These are phyloP conservation scores for Pangasius krempfi DNA, from an alignment of 2,797 vertebrate species.

Conservation along the genomic window DNA sequence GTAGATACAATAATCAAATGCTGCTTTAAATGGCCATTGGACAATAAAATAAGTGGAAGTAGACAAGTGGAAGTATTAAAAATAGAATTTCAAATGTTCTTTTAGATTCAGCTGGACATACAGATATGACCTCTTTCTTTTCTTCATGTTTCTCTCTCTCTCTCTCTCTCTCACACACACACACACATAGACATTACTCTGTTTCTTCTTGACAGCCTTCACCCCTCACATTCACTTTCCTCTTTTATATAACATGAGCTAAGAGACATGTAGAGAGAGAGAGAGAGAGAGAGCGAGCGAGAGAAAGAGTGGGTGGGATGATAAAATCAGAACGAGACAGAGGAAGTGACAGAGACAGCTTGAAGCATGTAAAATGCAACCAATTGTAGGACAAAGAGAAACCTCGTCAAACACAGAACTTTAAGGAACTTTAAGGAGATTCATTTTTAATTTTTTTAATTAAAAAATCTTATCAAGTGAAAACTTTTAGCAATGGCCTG, in stretches of 20 bases:
- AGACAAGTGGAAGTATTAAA: not conserved
- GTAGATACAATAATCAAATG: not conserved
- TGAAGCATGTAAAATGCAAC: not conserved
- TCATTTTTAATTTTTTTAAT: not conserved
- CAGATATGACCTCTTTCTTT: not conserved
- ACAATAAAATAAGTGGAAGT: not conserved
- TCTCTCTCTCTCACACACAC: not conserved
- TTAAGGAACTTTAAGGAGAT: not conserved
- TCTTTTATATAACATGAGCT: not conserved
- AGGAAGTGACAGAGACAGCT: not conserved
- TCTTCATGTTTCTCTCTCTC: not conserved
- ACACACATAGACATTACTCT: not conserved
- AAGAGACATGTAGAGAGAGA: not conserved
- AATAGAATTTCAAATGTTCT: not conserved
- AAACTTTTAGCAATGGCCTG: not conserved
- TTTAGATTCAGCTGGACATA: not conserved
- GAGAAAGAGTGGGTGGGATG: not conserved
- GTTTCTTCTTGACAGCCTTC: not conserved
- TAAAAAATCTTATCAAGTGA: not conserved
- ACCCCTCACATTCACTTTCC: not conserved
- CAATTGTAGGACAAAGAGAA: not conserved
- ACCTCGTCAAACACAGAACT: not conserved
- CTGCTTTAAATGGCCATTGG: not conserved
- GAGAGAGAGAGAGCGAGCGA: not conserved
- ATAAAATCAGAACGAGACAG: not conserved